Evolutionary conservation across 2,797 vertebrate genomes (phyloP), one percentile per base, ranked within the genome.

Genomic region (Cynopterus sphinx): DNA sequence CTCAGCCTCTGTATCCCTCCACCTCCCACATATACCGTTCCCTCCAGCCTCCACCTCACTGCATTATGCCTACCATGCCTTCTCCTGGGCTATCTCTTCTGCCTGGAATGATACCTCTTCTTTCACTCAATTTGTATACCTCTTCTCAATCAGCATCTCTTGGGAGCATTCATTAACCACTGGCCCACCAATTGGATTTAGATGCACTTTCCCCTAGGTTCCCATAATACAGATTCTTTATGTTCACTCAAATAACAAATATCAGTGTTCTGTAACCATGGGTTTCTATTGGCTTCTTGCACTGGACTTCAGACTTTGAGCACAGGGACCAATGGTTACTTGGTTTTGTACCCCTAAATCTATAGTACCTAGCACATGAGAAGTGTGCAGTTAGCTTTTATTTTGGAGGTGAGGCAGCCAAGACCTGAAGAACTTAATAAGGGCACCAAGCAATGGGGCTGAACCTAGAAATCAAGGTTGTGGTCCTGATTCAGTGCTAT

Each of bases 291-390:
- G 15, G 21, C 53, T 16, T 53, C 26, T 67, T 4, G 1, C 33
- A 36, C 11, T 16, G 39, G 24, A 26, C 41, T 46, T 57, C 51
- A 67, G 43, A 21, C 24, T 55, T 12, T 51, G 86, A 85, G 53
- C 49, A 55, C 13, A 43, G 68, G 43, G 49, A 41, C 26, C 2
- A 11, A 79, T 31, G 10, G 59, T 24, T 21, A 9, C 12, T 43
- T 9, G 17, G 53, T 65, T 17, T n/a, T 15, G 46, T 41, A 39
- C 13, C 22, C 31, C 24, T 21, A 16, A 2, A 33, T 5, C 63
- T 43, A 46, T 11, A 10, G 46, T 5, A 12, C 28, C 63, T 24
- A 16, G 43, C 13, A 1, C 5, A 0, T 2, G n/a, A 13, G 4
- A 57, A 17, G 31, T 19, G 39, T 1, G 6, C 53, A 55, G 24